phyloP scores from a whole-genome alignment of 1,140 invertebrate genomes.

The Globodera rostochiensis region DNA sequence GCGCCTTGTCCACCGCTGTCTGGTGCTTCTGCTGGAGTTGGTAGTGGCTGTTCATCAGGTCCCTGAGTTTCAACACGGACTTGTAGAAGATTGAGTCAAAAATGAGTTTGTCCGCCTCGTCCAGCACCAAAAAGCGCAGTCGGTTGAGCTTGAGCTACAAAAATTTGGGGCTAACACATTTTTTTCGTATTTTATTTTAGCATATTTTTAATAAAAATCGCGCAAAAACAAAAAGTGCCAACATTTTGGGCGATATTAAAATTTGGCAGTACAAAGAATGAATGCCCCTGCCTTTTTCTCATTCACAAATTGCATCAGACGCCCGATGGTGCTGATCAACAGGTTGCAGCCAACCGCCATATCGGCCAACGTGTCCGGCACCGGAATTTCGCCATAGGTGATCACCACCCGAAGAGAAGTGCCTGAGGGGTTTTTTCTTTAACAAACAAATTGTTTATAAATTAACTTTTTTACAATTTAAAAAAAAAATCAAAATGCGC shows the following conservation, averaged over 20 bases:
- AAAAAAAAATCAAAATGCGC: slow-evolving; percentile 5
- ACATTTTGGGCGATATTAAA: background rate
- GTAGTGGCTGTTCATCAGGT: background rate
- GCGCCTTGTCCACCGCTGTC: background rate
- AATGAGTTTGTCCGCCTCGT: slow-evolving; percentile 59
- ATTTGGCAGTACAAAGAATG: background rate
- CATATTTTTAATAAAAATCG: slow-evolving; percentile 19
- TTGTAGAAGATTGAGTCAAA: slow-evolving; percentile 34
- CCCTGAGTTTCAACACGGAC: slow-evolving; percentile 8
- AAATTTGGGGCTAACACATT: background rate
- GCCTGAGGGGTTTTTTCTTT: background rate
- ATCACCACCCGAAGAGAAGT: slow-evolving; percentile 20
- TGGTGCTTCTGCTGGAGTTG: background rate
- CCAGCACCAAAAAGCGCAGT: slow-evolving; percentile 52
- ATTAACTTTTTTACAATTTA: background rate
- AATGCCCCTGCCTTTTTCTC: slow-evolving; percentile 28
- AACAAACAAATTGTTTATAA: background rate
- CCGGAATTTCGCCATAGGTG: slow-evolving; percentile 36
- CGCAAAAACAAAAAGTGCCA: background rate
- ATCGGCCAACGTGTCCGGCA: slow-evolving; percentile 27
- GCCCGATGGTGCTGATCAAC: slow-evolving; percentile 89
- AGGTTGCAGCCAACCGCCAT: slow-evolving; percentile 39
- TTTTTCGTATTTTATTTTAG: background rate
- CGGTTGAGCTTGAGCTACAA: slow-evolving; percentile 36
- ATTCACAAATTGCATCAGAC: slow-evolving; percentile 71